A percentile compares a stretch with the other conserved stretches of the same genome.
These are phyloP conservation scores for Pelagia noctiluca DNA, from an alignment of 30 jellyfish, hydroid and myxozoan species.

Conservation along the genomic window DNA sequence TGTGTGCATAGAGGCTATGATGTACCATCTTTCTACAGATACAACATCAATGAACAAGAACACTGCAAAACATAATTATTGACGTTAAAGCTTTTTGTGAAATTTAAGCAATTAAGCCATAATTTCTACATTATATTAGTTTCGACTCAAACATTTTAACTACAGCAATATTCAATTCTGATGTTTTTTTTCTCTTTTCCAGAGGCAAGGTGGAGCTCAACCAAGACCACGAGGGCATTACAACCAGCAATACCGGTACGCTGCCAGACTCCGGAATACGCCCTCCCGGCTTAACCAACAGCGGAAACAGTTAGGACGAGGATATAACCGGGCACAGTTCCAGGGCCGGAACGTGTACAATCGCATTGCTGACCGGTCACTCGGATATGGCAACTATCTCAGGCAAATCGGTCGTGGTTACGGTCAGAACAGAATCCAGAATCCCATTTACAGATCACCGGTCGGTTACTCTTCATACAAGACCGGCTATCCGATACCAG, in stretches of 20 bases:
- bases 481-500: constrained; percentile 60
- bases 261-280: not conserved
- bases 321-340: no score
- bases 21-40: no score
- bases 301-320: no score
- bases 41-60: not conserved
- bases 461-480: constrained; percentile 45
- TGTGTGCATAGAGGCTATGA: no score
- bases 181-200: not conserved
- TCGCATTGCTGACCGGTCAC: constrained; percentile 2
- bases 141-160: not conserved
- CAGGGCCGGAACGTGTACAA: not conserved
- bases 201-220: not conserved
- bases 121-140: not conserved
- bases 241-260: not conserved
- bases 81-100: not conserved
- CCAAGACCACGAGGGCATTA: not conserved
- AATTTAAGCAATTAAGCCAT: not conserved
- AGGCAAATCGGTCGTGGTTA: constrained; percentile 50
- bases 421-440: constrained; percentile 47
- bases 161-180: not conserved
- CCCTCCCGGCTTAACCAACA: not conserved
- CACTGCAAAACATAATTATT: not conserved
- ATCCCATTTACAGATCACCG: constrained; percentile 35
- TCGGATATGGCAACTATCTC: constrained; percentile 56